Conservation (phyloP, 1,140 invertebrate genomes). For the Armadillidium nasatum region DNA sequence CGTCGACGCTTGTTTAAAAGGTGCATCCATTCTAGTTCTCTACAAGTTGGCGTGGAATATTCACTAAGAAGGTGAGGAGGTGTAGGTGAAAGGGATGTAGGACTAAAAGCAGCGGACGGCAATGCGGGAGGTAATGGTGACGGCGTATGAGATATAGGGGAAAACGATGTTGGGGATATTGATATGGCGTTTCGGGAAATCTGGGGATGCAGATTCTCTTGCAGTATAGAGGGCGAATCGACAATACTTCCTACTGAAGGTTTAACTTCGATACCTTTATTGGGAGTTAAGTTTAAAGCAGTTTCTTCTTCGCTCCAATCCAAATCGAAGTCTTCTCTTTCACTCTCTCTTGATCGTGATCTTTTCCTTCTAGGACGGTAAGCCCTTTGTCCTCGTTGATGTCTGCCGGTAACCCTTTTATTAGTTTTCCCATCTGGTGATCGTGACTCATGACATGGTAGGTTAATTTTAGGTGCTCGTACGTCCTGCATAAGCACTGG, state of each 20-base stretch:
- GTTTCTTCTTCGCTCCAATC: constrained; percentile 32
- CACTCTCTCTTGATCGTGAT: constrained; percentile 23
- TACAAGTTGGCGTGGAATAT: neutral
- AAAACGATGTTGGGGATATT: neutral
- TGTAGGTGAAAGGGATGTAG: neutral
- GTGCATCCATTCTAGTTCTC: neutral
- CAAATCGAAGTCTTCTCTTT: neutral
- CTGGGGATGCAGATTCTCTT: neutral
- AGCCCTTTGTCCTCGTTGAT: constrained; percentile 23
- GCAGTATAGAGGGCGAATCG: neutral
- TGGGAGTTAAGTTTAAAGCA: constrained; percentile 28
- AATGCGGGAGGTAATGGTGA: neutral
- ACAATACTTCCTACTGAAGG: constrained; percentile 4
- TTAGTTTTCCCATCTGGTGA: constrained; percentile 1
- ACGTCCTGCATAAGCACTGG: constrained; percentile 30
- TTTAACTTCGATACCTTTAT: constrained; percentile 31
- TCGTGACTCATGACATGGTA: constrained; percentile 29
- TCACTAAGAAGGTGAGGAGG: neutral
- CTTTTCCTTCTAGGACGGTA: constrained; percentile 25
- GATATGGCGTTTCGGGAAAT: neutral
- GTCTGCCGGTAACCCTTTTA: constrained; percentile 17
- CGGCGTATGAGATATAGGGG: constrained; percentile 23
- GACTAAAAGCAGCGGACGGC: neutral
- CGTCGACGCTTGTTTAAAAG: neutral
- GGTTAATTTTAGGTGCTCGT: constrained; percentile 28